Percentiles rank a stretch among this genome's conserved stretches.
These are phyloP conservation scores for Lepus americanus DNA, from an alignment of 2,113 vertebrate genomes.

Conservation along the genomic window DNA sequence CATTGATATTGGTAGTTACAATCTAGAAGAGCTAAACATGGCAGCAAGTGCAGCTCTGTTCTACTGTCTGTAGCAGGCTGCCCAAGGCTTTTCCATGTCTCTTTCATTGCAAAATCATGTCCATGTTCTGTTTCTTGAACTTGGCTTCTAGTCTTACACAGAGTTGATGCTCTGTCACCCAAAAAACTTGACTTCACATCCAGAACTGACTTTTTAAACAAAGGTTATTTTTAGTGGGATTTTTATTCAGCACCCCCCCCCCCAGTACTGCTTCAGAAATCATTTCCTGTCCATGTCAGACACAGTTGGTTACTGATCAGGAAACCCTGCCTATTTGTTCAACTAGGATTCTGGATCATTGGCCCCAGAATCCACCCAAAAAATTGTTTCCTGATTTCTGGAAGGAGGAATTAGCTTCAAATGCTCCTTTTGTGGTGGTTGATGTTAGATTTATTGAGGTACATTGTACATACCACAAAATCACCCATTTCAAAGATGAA, in stretches of 20 bases:
- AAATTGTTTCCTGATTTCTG: neutral
- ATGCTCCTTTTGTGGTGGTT: neutral
- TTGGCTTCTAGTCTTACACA: neutral
- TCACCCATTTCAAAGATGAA: neutral
- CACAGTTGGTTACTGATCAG: neutral
- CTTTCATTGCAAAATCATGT: neutral
- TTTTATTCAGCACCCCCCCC: neutral
- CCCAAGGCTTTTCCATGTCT: neutral
- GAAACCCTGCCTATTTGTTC: neutral
- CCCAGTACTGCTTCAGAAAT: neutral
- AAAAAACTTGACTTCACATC: neutral
- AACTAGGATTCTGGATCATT: neutral
- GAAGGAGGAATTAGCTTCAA: neutral
- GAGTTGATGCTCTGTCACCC: neutral
- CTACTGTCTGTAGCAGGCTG: neutral
- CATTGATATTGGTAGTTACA: neutral
- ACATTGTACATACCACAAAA: conserved; percentile 1
- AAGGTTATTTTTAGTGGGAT: neutral
- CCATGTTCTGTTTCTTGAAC: neutral
- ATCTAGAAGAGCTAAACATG: neutral
- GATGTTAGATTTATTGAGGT: neutral
- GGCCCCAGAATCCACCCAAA: neutral
- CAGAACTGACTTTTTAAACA: neutral
- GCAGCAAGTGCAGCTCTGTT: neutral
- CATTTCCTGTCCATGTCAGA: neutral